Evolutionary conservation across 2,113 vertebrate species (phyloP), one percentile per base, ranked within the genome.

Genomic region (Dipodomys stephensi): DNA sequence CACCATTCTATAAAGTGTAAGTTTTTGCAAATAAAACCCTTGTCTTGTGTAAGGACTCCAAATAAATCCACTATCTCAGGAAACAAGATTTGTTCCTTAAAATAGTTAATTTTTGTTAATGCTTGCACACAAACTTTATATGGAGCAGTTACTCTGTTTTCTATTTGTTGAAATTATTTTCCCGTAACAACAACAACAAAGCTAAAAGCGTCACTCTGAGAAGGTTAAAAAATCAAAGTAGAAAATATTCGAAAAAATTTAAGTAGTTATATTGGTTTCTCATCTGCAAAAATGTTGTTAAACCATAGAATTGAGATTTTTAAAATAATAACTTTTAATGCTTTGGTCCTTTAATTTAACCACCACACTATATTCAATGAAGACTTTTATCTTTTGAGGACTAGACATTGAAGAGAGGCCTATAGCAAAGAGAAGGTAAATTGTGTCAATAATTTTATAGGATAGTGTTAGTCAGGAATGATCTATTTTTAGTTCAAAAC

Each of bases 341-440:
- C 6, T 79, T 90, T 93, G 90, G 25, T 83, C 6, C 25, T 88
- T 30, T 25, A 35, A 25, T 89, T 90, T 90, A 69, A 90, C 71
- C 83, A 60, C 22, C 27, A 91, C n/a, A 4, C 16, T 35, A 71
- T 81, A 81, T 23, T 72, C 20, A 91, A 93, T 80, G 79, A 94
- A 28, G n/a, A 92, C 95, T 87, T 91, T 13, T 28, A 49, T 94
- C 71, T 94, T 94, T 93, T 88, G 79, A 96, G 46, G 35, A 83
- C 5, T 79, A 57, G 8, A 15, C 64, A 11, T 90, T 84, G 46
- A 95, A 83, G 60, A 92, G 25, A 80, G 65, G 12, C 10, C 53
- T 83, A 57, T n/a, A 68, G 16, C 35, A 78, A 92, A 92, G 67
- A 93, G 81, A 83, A 87, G 86, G 35, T 77, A 86, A 91, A 84